These are phyloP conservation scores for Cyphomyrmex costatus DNA, from an alignment of 1,140 invertebrate genomes.

Conservation along the genomic window DNA sequence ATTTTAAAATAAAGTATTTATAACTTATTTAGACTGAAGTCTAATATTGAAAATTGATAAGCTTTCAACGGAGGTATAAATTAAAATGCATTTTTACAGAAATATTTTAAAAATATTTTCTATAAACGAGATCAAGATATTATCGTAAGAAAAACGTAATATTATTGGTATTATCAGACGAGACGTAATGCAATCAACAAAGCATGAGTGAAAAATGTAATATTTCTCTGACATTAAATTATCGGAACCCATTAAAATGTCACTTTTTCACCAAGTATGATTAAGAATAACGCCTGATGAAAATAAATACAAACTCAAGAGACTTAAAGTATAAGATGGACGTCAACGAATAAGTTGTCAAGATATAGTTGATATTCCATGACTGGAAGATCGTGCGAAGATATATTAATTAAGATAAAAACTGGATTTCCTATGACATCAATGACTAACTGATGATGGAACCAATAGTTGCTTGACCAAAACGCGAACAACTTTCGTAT, in stretches of 20 bases:
- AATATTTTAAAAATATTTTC: conserved; percentile 9
- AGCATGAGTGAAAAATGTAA: conserved; percentile 41
- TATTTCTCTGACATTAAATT: conserved; percentile 67
- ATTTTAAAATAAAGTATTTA: background rate
- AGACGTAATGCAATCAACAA: conserved; percentile 38
- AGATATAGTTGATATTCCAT: conserved; percentile 61
- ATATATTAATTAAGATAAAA: conserved; percentile 70
- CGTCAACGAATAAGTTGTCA: conserved; percentile 71
- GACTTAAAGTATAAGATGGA: conserved; percentile 18
- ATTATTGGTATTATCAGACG: background rate
- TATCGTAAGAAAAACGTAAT: conserved; percentile 18
- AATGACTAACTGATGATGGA: conserved; percentile 59
- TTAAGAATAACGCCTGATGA: conserved; percentile 60
- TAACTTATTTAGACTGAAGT: background rate
- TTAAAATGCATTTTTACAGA: background rate
- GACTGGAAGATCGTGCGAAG: conserved; percentile 38
- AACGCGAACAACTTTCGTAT: conserved; percentile 53
- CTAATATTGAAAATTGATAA: background rate
- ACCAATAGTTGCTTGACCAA: conserved; percentile 38
- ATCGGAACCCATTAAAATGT: conserved; percentile 67
- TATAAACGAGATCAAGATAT: conserved; percentile 14
- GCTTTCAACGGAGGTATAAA: background rate
- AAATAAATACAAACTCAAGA: conserved; percentile 62
- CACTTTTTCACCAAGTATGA: conserved; percentile 70
- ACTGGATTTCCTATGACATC: conserved; percentile 51